phyloP scores from a whole-genome alignment of 1,140 invertebrate genomes.

The Lanistes nyassanus region DNA sequence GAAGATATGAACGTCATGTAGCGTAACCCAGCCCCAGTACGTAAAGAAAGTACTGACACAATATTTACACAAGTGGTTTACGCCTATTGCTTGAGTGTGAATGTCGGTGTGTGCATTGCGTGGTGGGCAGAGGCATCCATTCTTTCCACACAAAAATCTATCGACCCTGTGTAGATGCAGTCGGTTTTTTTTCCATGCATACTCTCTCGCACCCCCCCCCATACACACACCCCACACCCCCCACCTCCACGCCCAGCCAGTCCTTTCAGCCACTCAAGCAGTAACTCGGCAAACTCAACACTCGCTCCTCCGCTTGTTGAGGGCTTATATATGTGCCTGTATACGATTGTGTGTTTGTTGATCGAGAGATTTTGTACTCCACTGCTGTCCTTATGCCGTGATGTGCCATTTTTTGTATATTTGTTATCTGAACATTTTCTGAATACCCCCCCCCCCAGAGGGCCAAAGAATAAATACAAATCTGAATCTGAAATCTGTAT shows the following conservation, averaged over 20 bases:
- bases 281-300: not conserved
- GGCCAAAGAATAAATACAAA: too few species aligned
- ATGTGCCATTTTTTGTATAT: too few species aligned
- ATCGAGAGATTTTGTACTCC: too few species aligned
- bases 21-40: not conserved
- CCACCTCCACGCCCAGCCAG: not conserved
- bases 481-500: too few species aligned
- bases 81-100: slow-evolving; percentile 1
- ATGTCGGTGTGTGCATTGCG: not conserved
- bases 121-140: not conserved
- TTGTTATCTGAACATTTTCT: too few species aligned
- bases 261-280: slow-evolving; percentile 6
- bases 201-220: not conserved
- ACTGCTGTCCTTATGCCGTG: too few species aligned
- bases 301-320: not conserved
- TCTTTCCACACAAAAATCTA: not conserved
- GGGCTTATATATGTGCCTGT: not conserved
- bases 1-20: not conserved
- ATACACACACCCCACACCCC: not conserved
- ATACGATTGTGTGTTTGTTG: not conserved
- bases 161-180: not conserved
- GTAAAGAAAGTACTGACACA: not conserved
- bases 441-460: too few species aligned
- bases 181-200: not conserved
- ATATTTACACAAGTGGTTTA: not conserved